These are phyloP conservation scores for Polyommatus icarus DNA, from an alignment of 2,888 invertebrate genomes.

Conservation along the genomic window DNA sequence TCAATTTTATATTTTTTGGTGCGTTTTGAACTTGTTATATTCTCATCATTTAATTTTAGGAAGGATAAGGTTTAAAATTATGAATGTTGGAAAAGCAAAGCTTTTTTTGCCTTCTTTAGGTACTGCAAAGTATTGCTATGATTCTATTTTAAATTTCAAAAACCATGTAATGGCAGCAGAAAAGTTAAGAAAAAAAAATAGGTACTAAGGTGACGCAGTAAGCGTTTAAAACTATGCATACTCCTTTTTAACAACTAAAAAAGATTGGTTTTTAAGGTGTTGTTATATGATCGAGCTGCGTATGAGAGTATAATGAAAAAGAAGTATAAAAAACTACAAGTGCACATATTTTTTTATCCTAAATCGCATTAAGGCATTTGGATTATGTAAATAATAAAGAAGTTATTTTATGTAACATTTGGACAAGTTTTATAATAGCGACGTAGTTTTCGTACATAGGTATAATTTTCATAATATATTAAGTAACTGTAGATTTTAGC, in stretches of 20 bases:
- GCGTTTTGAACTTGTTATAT: constrained; percentile 24
- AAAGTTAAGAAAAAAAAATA: neutral
- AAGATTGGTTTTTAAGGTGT: neutral
- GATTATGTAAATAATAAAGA: constrained; percentile 25
- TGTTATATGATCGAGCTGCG: constrained; percentile 7
- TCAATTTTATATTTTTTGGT: constrained; percentile 24
- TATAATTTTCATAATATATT: neutral
- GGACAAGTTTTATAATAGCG: constrained; percentile 21
- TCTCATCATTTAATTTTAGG: neutral
- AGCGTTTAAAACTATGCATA: constrained; percentile 6
- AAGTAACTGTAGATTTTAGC: constrained; percentile 17
- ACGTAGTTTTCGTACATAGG: constrained; percentile 16
- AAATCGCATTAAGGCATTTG: constrained; percentile 24
- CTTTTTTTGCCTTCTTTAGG: neutral
- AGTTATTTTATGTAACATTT: constrained; percentile 23
- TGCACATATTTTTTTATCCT: constrained; percentile 30
- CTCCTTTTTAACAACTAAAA: neutral
- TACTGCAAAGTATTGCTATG: neutral
- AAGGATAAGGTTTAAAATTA: neutral
- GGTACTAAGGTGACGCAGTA: neutral
- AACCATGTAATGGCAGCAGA: neutral
- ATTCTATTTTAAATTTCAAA: neutral
- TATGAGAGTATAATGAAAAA: constrained; percentile 4
- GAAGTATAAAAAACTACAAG: constrained; percentile 3
- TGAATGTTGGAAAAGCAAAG: neutral